phyloP scores from a whole-genome alignment of 2,888 invertebrate genomes.

The Thera britannica region DNA sequence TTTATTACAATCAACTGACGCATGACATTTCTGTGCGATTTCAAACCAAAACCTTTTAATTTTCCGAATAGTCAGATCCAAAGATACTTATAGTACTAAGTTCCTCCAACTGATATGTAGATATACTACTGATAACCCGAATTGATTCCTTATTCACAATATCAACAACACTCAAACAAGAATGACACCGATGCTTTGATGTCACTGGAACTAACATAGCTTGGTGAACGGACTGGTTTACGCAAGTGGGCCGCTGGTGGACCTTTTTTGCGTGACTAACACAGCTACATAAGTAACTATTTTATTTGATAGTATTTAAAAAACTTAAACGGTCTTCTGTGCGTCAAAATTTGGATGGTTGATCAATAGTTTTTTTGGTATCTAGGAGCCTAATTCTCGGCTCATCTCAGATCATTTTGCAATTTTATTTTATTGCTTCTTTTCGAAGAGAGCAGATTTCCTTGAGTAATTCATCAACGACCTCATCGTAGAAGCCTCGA shows the following conservation, averaged over 20 bases:
- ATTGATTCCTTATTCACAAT: constrained; percentile 81
- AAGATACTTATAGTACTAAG: constrained; percentile 84
- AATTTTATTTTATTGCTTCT: too few species aligned
- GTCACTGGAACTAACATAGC: constrained; percentile 52
- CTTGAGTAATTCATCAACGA: too few species aligned
- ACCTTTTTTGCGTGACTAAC: too few species aligned
- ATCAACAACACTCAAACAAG: constrained; percentile 84
- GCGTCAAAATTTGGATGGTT: background rate
- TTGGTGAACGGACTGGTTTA: too few species aligned
- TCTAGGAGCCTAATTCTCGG: too few species aligned
- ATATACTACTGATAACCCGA: constrained; percentile 62
- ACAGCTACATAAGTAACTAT: too few species aligned
- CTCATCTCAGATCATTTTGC: too few species aligned
- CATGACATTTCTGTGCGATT: constrained; percentile 69
- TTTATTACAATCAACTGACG: constrained; percentile 81
- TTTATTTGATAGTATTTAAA: background rate
- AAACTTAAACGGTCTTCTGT: background rate
- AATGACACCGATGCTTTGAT: constrained; percentile 62
- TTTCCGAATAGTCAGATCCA: constrained; percentile 69
- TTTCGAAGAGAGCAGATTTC: too few species aligned
- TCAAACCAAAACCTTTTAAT: constrained; percentile 60
- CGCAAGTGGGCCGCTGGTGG: too few species aligned
- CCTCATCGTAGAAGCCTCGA: too few species aligned
- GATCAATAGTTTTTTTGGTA: too few species aligned
- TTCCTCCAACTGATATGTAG: constrained; percentile 77